Evolutionary conservation across 2,888 invertebrate genomes (phyloP), one percentile per base, ranked within the genome.

Genomic region (Eupeodes luniger): DNA sequence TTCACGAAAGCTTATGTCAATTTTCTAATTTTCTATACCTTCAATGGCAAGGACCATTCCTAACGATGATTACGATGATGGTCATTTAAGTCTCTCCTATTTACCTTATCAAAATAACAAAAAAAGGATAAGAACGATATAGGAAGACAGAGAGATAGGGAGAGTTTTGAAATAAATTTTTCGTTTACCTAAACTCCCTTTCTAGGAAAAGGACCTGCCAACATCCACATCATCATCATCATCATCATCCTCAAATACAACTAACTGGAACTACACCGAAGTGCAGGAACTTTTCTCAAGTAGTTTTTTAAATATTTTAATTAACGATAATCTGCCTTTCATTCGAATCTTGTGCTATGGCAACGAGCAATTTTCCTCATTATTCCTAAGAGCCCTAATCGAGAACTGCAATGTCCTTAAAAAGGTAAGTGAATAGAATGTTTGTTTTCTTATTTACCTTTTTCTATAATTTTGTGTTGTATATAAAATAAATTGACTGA

Each of bases 311-410:
- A 92, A 92, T 91, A 91, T 92, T 91, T 92, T 93, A 92, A 92
- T 93, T 92, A 91, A 91, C 90, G 92, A 92, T 90, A 91, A 92
- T 91, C 92, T 92, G 90, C 91, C 91, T 90, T 93, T 92, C 90
- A 91, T 93, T 90, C 91, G 92, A 90, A 91, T 91, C 90, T 91
- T 93, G 80, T 92, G 92, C 90, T 91, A 92, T 91, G 91, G 91
- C 91, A 92, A 91, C 90, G 90, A 91, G 69, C 91, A 92, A 90
- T 91, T 91, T 90, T 91, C 91, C 91, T 92, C 92, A 91, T 92
- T 92, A 91, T 90, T 92, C 91, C 90, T 91, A 89, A 89, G 90
- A 88, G 91, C 92, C 86, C 88, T 92, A 91, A 90, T 92, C 80
- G 91, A 90, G 79, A 91, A 92, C 89, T 92, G 91, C 75, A 83